Evolutionary conservation across 1,140 invertebrate genomes (phyloP).

Genomic region (Hormaphis cornu): DNA sequence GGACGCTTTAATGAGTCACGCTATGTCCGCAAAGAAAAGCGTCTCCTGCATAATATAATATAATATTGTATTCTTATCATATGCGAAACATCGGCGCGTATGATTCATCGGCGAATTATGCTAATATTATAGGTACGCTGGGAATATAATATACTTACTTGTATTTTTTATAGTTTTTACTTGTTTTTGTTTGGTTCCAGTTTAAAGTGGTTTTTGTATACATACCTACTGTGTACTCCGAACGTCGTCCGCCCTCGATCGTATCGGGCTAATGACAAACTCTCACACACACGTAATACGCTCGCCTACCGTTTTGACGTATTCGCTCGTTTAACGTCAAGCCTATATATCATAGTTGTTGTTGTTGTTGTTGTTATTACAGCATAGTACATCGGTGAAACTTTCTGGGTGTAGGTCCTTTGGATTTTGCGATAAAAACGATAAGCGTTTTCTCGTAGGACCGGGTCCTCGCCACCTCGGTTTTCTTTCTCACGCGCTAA

Average conservation of each 20-base stretch:
- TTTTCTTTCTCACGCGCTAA: too few species aligned
- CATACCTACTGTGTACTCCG: too few species aligned
- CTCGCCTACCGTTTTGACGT: neutral
- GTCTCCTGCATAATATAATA: too few species aligned
- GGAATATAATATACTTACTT: neutral
- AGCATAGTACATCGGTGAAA: neutral
- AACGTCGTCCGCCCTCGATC: slow-evolving; percentile 10
- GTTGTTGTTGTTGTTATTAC: too few species aligned
- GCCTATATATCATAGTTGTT: too few species aligned
- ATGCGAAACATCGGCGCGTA: slow-evolving; percentile 27
- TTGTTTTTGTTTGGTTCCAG: slow-evolving; percentile 6
- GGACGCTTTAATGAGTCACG: slow-evolving; percentile 32
- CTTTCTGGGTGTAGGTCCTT: neutral
- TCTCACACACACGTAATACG: slow-evolving; percentile 23
- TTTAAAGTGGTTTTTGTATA: too few species aligned
- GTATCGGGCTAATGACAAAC: slow-evolving; percentile 30
- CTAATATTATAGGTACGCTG: slow-evolving; percentile 1
- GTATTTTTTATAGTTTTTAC: neutral
- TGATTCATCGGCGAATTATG: slow-evolving; percentile 29
- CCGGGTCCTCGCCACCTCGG: too few species aligned
- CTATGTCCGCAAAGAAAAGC: slow-evolving; percentile 21
- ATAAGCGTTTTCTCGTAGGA: neutral
- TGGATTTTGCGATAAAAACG: neutral
- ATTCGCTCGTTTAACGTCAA: slow-evolving; percentile 7
- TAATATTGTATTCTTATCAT: slow-evolving; percentile 32